phyloP scores from a whole-genome alignment of 1,140 invertebrate genomes.

The Drosophila malerkotliana region DNA sequence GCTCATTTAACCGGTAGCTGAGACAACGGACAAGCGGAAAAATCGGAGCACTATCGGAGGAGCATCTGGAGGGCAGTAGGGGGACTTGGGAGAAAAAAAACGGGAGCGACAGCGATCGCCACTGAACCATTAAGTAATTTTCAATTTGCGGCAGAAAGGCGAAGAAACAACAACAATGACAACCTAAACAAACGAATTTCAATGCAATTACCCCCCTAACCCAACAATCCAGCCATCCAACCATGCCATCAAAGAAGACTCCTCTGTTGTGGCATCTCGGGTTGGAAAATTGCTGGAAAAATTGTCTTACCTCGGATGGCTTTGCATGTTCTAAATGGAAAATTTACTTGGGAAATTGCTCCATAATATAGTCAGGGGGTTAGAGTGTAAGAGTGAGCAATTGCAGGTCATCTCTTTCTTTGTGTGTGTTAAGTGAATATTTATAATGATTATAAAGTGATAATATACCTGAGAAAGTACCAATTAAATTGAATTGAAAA shows the following conservation, averaged over 20 bases:
- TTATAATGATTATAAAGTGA: background rate
- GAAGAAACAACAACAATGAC: conserved; percentile 69
- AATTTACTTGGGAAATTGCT: conserved; percentile 62
- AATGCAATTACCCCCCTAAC: conserved; percentile 64
- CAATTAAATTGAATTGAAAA: background rate
- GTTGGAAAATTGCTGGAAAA: conserved; percentile 64
- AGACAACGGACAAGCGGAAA: conserved; percentile 24
- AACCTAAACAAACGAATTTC: conserved; percentile 82
- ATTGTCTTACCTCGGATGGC: conserved; percentile 25
- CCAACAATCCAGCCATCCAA: background rate
- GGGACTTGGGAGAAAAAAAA: conserved; percentile 24
- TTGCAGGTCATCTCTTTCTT: background rate
- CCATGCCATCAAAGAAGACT: conserved; percentile 7
- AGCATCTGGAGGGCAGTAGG: background rate
- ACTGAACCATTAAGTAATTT: conserved; percentile 82
- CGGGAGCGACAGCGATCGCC: conserved; percentile 64
- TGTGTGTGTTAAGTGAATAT: conserved; percentile 13
- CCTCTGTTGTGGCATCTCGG: conserved; percentile 2
- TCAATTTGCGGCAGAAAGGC: conserved; percentile 64
- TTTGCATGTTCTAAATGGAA: conserved; percentile 66
- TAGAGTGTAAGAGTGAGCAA: background rate
- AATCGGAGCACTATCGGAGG: background rate
- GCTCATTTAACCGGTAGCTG: conserved; percentile 72
- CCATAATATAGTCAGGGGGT: background rate
- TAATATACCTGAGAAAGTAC: too few species aligned